A percentile compares a stretch with the other conserved stretches of the same genome.
These are phyloP conservation scores for Microlaimidae sp. DNA, from an alignment of 2,888 invertebrate genomes.

Conservation along the genomic window DNA sequence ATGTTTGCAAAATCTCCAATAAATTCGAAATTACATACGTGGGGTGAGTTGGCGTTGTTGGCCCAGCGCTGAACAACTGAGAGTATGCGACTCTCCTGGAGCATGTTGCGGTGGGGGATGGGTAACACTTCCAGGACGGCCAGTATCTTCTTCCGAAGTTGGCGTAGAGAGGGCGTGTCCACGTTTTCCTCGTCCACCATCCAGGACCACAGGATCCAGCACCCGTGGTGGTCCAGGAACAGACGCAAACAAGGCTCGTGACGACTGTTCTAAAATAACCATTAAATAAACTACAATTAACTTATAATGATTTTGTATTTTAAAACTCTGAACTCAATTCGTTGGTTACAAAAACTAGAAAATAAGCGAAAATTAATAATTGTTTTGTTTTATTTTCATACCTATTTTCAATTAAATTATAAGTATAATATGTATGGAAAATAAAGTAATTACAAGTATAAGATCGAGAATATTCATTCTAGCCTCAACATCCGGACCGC, in stretches of 20 bases:
- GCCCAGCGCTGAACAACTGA: constrained; percentile 64
- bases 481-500: constrained; percentile 63
- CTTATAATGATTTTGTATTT: too few species aligned
- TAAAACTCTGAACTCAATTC: too few species aligned
- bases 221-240: constrained; percentile 68
- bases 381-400: too few species aligned
- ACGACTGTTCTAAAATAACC: too few species aligned
- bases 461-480: constrained; percentile 54
- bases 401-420: too few species aligned
- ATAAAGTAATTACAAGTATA: constrained; percentile 53
- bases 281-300: too few species aligned
- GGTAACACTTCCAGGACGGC: constrained; percentile 66
- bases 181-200: constrained; percentile 42
- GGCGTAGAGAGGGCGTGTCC: neutral
- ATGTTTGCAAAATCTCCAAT: too few species aligned
- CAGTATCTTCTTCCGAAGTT: constrained; percentile 38
- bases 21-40: too few species aligned
- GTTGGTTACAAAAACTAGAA: too few species aligned
- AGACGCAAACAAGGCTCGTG: constrained; percentile 43
- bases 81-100: constrained; percentile 76
- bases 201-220: constrained; percentile 76
- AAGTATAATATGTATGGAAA: too few species aligned
- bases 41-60: too few species aligned
- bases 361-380: too few species aligned
- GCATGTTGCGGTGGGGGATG: constrained; percentile 75